phyloP scores from a whole-genome alignment of 2,113 vertebrate species.

The Chaetura pelagica region DNA sequence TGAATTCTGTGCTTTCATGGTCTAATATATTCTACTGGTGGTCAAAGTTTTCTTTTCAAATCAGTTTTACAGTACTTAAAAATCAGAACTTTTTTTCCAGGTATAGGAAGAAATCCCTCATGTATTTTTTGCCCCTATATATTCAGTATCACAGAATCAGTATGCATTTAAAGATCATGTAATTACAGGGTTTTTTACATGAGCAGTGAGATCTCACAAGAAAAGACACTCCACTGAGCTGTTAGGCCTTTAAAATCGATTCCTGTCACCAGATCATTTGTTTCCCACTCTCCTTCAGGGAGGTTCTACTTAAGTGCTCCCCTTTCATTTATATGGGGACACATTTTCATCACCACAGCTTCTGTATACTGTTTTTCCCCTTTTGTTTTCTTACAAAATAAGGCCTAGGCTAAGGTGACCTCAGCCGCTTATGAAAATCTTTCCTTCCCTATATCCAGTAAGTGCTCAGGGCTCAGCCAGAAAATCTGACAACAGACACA shows the following conservation, averaged over 20 bases:
- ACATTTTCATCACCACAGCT: background rate
- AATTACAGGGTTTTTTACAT: background rate
- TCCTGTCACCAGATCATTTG: background rate
- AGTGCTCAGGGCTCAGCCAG: background rate
- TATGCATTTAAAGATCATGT: background rate
- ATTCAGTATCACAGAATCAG: background rate
- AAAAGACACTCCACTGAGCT: background rate
- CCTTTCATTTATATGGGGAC: background rate
- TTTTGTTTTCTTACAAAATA: constrained; percentile 33
- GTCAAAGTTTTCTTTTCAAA: constrained; percentile 5
- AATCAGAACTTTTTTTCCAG: background rate
- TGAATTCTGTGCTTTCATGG: background rate
- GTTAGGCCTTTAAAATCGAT: background rate
- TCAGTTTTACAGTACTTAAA: background rate
- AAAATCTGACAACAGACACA: background rate
- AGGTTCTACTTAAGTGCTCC: background rate
- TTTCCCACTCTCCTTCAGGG: background rate
- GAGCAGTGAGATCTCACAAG: background rate
- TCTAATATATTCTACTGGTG: background rate
- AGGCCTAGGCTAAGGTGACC: background rate
- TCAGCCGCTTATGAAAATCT: background rate
- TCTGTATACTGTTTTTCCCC: background rate
- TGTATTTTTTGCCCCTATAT: background rate
- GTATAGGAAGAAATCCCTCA: background rate
- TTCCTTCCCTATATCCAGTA: background rate